Conservation (phyloP, 2,888 invertebrate species). For the Steinernema scapterisci region DNA sequence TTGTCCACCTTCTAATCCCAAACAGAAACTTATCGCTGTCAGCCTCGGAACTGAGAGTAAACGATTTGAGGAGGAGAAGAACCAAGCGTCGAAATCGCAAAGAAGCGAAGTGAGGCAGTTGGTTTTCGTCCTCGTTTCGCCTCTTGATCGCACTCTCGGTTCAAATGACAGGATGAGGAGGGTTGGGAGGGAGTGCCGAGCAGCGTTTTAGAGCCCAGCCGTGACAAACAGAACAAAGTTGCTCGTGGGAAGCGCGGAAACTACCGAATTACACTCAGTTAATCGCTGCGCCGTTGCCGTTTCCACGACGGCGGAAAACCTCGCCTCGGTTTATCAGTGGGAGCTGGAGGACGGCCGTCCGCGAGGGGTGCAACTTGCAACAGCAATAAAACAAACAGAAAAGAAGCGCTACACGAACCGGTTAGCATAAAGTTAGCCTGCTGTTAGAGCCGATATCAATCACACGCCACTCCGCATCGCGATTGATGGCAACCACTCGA, state of each 20-base stretch:
- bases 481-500: constrained; percentile 19
- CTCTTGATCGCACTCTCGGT: neutral
- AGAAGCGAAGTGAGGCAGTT: neutral
- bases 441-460: constrained; percentile 1
- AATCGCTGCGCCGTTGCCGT: neutral
- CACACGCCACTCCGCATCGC: neutral
- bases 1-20: no score
- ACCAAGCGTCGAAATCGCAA: constrained; percentile 11
- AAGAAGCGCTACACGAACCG: constrained; percentile 22
- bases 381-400: constrained; percentile 32
- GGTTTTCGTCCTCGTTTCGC: neutral
- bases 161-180: neutral
- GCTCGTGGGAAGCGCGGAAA: constrained; percentile 11
- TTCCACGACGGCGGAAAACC: neutral
- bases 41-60: no score
- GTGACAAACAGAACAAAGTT: neutral
- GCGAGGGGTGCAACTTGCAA: neutral
- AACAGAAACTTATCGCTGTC: no score
- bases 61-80: neutral
- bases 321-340: no score
- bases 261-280: constrained; percentile 22
- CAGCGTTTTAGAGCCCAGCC: no score
- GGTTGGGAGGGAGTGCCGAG: neutral
- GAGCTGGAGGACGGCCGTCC: neutral
- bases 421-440: constrained; percentile 28